Base-by-base conservation (phyloP, 1,140 invertebrate genomes). In the Ruditapes philippinarum region DNA sequence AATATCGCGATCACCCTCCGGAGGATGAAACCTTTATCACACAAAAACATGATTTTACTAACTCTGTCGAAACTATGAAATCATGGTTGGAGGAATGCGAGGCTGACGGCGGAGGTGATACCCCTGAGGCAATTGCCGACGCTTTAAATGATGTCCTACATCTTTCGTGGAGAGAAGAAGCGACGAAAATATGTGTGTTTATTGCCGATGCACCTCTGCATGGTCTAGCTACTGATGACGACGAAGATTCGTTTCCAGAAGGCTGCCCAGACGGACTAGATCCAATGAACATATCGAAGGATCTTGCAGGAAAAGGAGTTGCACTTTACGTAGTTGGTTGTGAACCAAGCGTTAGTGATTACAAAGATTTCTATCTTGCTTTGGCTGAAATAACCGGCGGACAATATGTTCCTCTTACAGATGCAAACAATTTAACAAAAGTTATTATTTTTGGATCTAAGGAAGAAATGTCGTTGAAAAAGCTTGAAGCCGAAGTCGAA, bases 161-260 rank as follows among this genome's bases (percentile, higher is more conserved):
- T 84, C 79, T 95, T 7, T 79, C 25, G n/a, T 95, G 94, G 95
- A 79, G 94, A 51, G 81, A 84, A 17, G 84, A 93, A 22, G 90
- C 95, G 7, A 94, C 95, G 4, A 95, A 94, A 87, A 94, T 95
- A 12, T 93, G 91, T 88, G 91, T 95, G 5, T 82, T 94, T 25
- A 93, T 95, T 5, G 92, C 92, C 0, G 95, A 95, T 73, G 95
- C 94, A 11, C 94, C 94, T 0, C 94, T 94, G 11, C 95, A 95
- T 89, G 94, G 95, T 33, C 88, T 95, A 62, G 78, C 12, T 25
- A 42, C 22, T 11, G 45, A 33, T 84, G 89, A 1, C n/a, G n/a
- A n/a, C n/a, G n/a, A n/a, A n/a, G n/a, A n/a, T n/a, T n/a, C n/a
- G n/a, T n/a, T n/a, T n/a, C n/a, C n/a, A n/a, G 93, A 94, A 73